Evolutionary conservation across 1,140 invertebrate genomes (phyloP).

Genomic region (Zaprionus ghesquierei): DNA sequence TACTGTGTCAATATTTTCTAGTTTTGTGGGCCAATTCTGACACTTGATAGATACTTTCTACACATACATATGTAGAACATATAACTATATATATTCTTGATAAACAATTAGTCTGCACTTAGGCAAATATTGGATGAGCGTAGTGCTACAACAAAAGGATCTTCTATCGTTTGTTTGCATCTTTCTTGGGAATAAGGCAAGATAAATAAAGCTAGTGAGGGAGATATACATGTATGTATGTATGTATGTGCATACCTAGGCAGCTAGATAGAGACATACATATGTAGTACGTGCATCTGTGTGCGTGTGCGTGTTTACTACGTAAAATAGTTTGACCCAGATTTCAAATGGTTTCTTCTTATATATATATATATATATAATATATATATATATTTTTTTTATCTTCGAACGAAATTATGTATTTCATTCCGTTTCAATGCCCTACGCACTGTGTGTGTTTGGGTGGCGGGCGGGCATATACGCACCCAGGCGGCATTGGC

Average conservation of each 20-base stretch:
- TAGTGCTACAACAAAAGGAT: constrained; percentile 31
- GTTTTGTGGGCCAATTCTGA: constrained; percentile 40
- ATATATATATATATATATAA: constrained; percentile 20
- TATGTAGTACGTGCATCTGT: no score
- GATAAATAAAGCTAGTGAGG: not conserved
- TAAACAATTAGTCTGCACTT: not conserved
- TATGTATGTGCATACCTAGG: not conserved
- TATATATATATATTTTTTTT: constrained; percentile 35
- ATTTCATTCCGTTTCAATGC: constrained; percentile 20
- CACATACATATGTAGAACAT: not conserved
- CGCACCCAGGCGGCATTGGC: not conserved
- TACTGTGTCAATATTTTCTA: constrained; percentile 25
- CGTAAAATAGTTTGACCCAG: constrained; percentile 77
- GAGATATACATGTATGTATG: not conserved
- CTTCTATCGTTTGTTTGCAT: constrained; percentile 22
- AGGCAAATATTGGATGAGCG: constrained; percentile 16
- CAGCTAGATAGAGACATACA: constrained; percentile 9
- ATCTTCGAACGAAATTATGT: constrained; percentile 46
- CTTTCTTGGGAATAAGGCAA: constrained; percentile 2
- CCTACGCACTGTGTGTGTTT: constrained; percentile 7
- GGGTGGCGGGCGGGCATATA: constrained; percentile 10
- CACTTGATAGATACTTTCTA: constrained; percentile 18
- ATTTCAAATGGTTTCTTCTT: constrained; percentile 59
- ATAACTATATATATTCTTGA: constrained; percentile 4
- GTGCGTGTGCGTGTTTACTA: constrained; percentile 24